These are phyloP conservation scores for Leucozona laternaria DNA, from an alignment of 2,888 invertebrate genomes.

Conservation along the genomic window DNA sequence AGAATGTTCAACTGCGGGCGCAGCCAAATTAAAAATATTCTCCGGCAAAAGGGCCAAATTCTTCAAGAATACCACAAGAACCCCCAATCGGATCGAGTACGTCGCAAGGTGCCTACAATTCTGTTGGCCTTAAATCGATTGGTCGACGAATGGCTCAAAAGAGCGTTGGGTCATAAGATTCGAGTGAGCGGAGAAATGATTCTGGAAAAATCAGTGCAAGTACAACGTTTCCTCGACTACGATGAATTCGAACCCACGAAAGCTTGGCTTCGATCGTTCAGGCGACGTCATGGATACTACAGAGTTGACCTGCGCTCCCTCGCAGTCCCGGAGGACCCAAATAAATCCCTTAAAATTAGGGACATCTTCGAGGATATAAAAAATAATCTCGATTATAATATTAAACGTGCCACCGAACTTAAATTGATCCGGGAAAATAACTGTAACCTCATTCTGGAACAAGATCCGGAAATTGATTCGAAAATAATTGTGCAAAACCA, in stretches of 20 bases:
- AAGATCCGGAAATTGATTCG: constrained; percentile 31
- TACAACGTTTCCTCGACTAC: constrained; percentile 65
- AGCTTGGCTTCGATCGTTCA: constrained; percentile 64
- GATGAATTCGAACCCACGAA: constrained; percentile 68
- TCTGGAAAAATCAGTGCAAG: constrained; percentile 43
- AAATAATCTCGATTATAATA: constrained; percentile 34
- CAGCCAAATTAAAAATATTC: constrained; percentile 71
- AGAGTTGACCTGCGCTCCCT: constrained; percentile 48
- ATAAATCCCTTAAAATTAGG: constrained; percentile 56
- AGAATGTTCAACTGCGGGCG: constrained; percentile 70
- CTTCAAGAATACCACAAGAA: constrained; percentile 64
- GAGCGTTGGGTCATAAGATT: constrained; percentile 47
- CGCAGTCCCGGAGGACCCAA: constrained; percentile 29
- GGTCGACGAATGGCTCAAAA: constrained; percentile 64
- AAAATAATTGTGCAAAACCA: background rate
- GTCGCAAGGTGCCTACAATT: constrained; percentile 57
- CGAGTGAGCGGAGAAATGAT: constrained; percentile 34
- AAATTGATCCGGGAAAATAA: constrained; percentile 26
- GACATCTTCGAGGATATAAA: constrained; percentile 66
- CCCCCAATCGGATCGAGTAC: constrained; percentile 65
- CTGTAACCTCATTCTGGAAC: constrained; percentile 11
- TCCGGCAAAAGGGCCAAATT: constrained; percentile 64
- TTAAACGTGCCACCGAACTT: constrained; percentile 34
- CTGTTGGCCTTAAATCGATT: constrained; percentile 55
- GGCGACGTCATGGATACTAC: constrained; percentile 66